phyloP scores from a whole-genome alignment of 2,888 invertebrate species.

The Nymphalis polychloros region DNA sequence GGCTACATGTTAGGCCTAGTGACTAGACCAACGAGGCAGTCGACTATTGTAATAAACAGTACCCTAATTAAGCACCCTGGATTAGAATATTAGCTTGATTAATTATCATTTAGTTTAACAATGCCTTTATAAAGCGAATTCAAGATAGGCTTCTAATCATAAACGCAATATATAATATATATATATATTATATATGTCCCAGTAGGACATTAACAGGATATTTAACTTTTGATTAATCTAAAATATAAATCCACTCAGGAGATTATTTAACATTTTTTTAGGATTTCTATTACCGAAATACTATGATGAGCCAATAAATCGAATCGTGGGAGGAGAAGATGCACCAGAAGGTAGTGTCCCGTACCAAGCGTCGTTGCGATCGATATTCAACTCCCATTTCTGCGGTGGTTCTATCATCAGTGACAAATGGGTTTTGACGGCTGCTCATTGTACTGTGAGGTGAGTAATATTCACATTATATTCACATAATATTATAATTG shows the following conservation, averaged over 20 bases:
- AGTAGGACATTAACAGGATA: too few species aligned
- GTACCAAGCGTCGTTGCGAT: slow-evolving; percentile 73
- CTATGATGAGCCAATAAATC: slow-evolving; percentile 16
- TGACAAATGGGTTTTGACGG: slow-evolving; percentile 71
- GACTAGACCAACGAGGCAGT: too few species aligned
- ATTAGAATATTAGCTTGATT: too few species aligned
- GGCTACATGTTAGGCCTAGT: too few species aligned
- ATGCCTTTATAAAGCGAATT: too few species aligned
- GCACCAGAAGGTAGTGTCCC: slow-evolving; percentile 71
- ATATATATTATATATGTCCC: too few species aligned
- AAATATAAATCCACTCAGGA: neutral
- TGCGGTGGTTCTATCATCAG: slow-evolving; percentile 74
- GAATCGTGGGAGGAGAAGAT: slow-evolving; percentile 69
- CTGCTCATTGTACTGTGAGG: slow-evolving; percentile 74
- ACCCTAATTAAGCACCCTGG: too few species aligned
- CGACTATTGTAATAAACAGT: too few species aligned
- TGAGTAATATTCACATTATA: slow-evolving; percentile 41
- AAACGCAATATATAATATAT: too few species aligned
- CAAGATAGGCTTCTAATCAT: too few species aligned
- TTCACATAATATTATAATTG: too few species aligned
- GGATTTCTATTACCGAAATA: slow-evolving; percentile 22
- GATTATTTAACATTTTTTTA: neutral
- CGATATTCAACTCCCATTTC: slow-evolving; percentile 56
- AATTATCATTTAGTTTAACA: too few species aligned
- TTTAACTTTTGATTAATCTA: neutral